Conservation (phyloP, 1,140 invertebrate genomes). For the Brachionus sp. region DNA sequence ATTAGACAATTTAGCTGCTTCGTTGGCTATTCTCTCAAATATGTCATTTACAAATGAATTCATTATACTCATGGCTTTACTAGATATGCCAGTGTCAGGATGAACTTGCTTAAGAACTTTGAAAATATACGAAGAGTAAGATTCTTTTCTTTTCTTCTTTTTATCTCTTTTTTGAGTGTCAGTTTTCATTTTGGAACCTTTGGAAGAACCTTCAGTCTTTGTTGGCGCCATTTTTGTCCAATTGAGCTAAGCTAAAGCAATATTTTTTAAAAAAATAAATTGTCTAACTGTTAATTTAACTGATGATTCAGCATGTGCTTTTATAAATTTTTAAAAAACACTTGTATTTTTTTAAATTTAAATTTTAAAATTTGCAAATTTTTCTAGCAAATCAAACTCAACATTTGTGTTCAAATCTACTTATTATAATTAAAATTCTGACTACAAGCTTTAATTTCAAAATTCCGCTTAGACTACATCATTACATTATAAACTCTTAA, state of each 20-base stretch:
- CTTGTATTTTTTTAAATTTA: background rate
- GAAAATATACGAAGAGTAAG: constrained; percentile 69
- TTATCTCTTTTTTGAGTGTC: background rate
- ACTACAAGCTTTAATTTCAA: background rate
- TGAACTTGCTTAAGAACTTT: constrained; percentile 72
- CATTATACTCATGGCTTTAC: constrained; percentile 58
- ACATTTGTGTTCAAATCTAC: background rate
- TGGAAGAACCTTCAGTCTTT: background rate
- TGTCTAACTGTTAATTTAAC: background rate
- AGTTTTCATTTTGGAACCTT: background rate
- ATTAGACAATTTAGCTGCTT: constrained; percentile 54
- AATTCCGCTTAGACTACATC: background rate
- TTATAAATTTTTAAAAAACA: background rate
- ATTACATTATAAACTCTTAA: background rate
- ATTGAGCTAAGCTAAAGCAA: background rate
- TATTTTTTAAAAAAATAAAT: background rate
- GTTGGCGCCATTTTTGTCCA: background rate
- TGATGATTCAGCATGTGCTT: background rate
- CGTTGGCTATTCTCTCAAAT: constrained; percentile 59
- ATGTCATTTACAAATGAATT: constrained; percentile 61
- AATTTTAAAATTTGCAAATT: background rate
- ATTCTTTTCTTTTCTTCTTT: constrained; percentile 59
- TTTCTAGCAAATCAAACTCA: background rate
- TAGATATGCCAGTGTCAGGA: constrained; percentile 67
- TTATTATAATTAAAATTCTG: background rate